These are phyloP conservation scores for Squalus acanthias DNA, from an alignment of 2,797 vertebrate genomes.

Conservation along the genomic window DNA sequence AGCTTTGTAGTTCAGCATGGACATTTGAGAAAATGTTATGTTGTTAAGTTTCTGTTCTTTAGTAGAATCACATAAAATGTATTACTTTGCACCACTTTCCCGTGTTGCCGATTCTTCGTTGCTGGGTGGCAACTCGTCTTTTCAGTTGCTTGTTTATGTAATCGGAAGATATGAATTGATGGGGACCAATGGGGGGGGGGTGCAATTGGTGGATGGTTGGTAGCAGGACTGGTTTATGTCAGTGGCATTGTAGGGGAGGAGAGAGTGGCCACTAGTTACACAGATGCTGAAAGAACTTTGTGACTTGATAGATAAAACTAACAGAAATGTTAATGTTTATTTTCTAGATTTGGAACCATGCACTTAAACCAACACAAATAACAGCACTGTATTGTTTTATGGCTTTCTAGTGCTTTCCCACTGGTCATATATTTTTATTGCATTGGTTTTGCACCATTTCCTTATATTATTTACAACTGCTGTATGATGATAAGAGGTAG, in stretches of 20 bases:
- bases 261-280: background rate
- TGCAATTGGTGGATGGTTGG: too few relatives aligned
- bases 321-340: background rate
- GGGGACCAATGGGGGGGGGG: too few relatives aligned
- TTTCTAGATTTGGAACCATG: background rate
- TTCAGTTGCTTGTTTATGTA: background rate
- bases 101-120: background rate
- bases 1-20: background rate
- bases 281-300: background rate
- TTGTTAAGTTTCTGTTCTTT: background rate
- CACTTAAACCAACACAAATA: background rate
- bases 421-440: constrained; percentile 19
- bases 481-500: background rate
- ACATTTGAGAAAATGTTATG: background rate
- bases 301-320: background rate
- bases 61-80: background rate
- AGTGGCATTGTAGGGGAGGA: too few relatives aligned
- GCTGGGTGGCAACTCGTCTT: background rate
- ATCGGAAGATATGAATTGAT: background rate
- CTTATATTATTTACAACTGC: constrained; percentile 7
- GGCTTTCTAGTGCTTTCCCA: background rate
- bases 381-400: background rate
- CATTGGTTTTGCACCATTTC: constrained; percentile 5
- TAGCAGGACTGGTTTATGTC: too few relatives aligned
- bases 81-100: background rate